phyloP scores from a whole-genome alignment of 2,113 vertebrate species.

The Elachura formosa region DNA sequence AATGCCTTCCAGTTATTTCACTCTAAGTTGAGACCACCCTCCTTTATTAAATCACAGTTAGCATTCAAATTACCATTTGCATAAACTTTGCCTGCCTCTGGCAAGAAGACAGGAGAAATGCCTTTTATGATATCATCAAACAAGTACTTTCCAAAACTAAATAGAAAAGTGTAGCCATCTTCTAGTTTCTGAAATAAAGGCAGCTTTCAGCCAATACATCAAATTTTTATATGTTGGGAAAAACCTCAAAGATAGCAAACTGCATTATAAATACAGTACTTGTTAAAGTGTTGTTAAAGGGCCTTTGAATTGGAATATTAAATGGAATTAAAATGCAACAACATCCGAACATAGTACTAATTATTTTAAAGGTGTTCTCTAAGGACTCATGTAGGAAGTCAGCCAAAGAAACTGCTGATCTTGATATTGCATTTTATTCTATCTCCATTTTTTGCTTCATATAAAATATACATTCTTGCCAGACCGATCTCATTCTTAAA shows the following conservation, averaged over 20 bases:
- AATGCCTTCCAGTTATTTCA: slow-evolving; percentile 10
- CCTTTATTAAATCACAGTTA: neutral
- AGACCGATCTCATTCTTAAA: neutral
- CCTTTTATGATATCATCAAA: slow-evolving; percentile 18
- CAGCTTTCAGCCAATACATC: neutral
- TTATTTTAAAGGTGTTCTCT: neutral
- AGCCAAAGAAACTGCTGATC: neutral
- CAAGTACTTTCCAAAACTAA: slow-evolving; percentile 25
- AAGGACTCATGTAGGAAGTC: neutral
- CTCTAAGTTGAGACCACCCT: neutral
- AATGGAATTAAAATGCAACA: neutral
- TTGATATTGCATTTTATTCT: neutral
- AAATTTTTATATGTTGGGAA: neutral
- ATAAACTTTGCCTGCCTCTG: slow-evolving; percentile 26
- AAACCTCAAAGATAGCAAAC: neutral
- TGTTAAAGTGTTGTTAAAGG: slow-evolving; percentile 9
- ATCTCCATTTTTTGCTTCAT: neutral
- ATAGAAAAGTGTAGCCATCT: neutral
- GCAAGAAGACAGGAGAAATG: slow-evolving; percentile 1
- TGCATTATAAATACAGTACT: neutral
- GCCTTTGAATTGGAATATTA: neutral
- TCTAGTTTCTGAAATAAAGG: slow-evolving; percentile 9
- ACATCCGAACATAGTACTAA: neutral
- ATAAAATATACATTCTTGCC: neutral
- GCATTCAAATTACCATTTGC: slow-evolving; percentile 18